Evolutionary conservation across 2,113 vertebrate genomes (phyloP), one percentile per base, ranked within the genome.

Genomic region (Polypterus senegalus): DNA sequence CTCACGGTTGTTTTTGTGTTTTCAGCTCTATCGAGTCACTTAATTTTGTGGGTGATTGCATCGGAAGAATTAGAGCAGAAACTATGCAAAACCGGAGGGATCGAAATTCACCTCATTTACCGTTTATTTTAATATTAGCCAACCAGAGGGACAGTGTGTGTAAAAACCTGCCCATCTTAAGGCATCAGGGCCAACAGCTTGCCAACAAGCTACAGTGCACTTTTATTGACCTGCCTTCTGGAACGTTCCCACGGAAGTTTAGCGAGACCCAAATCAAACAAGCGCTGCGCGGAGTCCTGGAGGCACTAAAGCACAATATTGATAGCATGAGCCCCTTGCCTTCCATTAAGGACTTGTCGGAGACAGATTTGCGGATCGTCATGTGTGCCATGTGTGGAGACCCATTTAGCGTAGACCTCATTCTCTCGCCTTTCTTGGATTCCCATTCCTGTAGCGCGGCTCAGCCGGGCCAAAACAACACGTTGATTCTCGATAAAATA

Each of bases 351-450:
- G 95, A 98, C 78, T 77, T 94, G 66, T 92, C 94, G 3, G 97
- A 98, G 84, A 91, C 90, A 1, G 95, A 99, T 71, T 80, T 99
- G 48, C 85, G 95, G 70, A 97, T 98, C 52, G 93, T 98, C 47
- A 98, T 99, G 95, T 99, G 94, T 72, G 94, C 92, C 66, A 97
- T 98, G 95, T 99, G 97, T 80, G 94, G 95, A 55, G 97, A 99
- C 80, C 95, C 94, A 0, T 99, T 99, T 71, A 96, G 94, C 27
- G 92, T 97, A 55, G 94, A 99, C 81, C 91, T 99, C 74, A 97
- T 99, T 78, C 92, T 98, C 73, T 97, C 97, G 51, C 97, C 95
- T 1, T 99, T 99, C 74, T 81, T 99, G 8, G 95, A 98, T 64
- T 98, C 97, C 3, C 97, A 93, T 57, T 93, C 87, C 68, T 99